Base-by-base conservation (phyloP, 2,797 vertebrate genomes). In the Artibeus lituratus region DNA sequence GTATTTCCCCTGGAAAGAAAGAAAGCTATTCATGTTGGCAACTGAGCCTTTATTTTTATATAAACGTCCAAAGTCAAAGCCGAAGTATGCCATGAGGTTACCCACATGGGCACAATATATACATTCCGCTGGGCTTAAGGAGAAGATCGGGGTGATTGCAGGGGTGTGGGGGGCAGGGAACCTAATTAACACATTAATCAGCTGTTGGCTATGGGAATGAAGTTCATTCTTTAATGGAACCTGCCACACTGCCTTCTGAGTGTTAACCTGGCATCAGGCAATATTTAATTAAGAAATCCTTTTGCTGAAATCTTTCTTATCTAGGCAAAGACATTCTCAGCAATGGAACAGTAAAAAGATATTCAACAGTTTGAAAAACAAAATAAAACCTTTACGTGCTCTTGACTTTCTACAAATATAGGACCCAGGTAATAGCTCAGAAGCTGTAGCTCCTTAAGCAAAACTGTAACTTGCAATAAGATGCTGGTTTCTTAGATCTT, bases 121-220 rank as follows among this genome's bases (percentile, higher is more conserved):
- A 98, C 97, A 98, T 98, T 98, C 98, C 98, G 96, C 98, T 97
- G 97, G 76, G 88, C 96, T 98, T 94, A 91, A 91, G 98, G 98
- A 98, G 98, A 98, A 98, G n/a, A 95, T 94, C 95, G 76, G 98
- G 95, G 97, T 97, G 98, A 98, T 98, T 98, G 97, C 51, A 3
- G 53, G 9, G 4, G 93, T 97, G 98, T 8, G 98, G 24, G 82
- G 26, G 95, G 98, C 26, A 39, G 81, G 80, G 80, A 19, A 94
- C 78, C 96, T 99, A 99, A 99, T 99, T 99, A 99, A 99, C 98
- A 98, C 98, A 99, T 99, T 98, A 98, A 99, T 98, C 98, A 98
- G 97, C 97, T 99, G 99, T 99, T 98, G 98, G 94, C 96, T 97
- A 97, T 95, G 98, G 98, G 98, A 98, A 98, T 97, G 97, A 99